Base-by-base conservation (phyloP, 1,140 invertebrate species). In the Centruroides sculpturatus region DNA sequence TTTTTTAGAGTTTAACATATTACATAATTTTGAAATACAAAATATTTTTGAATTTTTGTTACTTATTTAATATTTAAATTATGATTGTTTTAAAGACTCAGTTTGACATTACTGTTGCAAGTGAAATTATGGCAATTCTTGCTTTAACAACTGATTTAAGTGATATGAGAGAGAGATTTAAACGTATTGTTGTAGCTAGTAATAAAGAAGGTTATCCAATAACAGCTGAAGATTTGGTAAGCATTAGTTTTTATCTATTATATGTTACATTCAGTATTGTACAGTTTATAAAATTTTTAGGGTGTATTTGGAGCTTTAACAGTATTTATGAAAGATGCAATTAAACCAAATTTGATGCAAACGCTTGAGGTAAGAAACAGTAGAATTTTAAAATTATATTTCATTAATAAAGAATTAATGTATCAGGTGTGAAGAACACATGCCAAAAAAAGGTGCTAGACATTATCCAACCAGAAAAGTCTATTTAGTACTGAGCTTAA, bases 271-370 rank as follows among this genome's bases (percentile, higher is more conserved):
- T 60, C 5, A 23, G 23, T 54, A n/a, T 50, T 2, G 12, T n/a
- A 41, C 52, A 48, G 35, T 59, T 52, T 47, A 49, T 52, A 13
- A 61, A 48, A 56, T 59, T 61, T 62, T 50, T 57, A 81, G 80
- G 83, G 83, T 59, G 80, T 86, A 47, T 88, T 89, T 48, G 94
- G 92, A 35, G 92, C 92, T 0, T 74, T 97, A 66, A 80, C 88
- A 50, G 89, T 96, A 50, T 76, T 99, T 9, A 78, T 99, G 67
- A 93, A 92, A 74, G 96, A 99, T 72, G 87, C 94, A 0, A 85
- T 99, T 59, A 82, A 92, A 70, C 96, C 96, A 10, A 99, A 89
- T 52, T 77, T 99, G 36, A 96, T 99, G 92, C 96, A 99, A 79
- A 91, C 90, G 3, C 74, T 99, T 7, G 96, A 99, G 77, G 95